phyloP scores from a whole-genome alignment of 1,140 invertebrate genomes.

The Drosophila seguyi region DNA sequence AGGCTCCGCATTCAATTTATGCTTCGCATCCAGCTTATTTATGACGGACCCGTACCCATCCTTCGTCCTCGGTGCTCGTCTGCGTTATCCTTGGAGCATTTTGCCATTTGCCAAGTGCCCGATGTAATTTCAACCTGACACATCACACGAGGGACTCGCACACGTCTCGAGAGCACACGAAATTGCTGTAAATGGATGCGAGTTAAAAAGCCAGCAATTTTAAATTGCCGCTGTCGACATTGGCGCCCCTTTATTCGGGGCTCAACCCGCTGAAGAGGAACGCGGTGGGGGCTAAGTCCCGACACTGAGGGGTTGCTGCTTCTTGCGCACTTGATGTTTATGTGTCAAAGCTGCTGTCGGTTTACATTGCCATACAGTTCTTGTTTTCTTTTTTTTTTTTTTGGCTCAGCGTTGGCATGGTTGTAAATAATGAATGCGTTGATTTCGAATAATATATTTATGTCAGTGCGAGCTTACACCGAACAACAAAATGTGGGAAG shows the following conservation, averaged over 20 bases:
- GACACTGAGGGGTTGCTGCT: slow-evolving; percentile 14
- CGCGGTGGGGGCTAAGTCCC: background rate
- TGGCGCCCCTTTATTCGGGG: slow-evolving; percentile 46
- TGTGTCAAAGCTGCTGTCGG: slow-evolving; percentile 75
- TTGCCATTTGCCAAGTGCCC: slow-evolving; percentile 68
- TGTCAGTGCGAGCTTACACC: slow-evolving; percentile 53
- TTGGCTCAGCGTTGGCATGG: slow-evolving; percentile 41
- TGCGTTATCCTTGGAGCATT: slow-evolving; percentile 62
- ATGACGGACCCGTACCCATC: slow-evolving; percentile 28
- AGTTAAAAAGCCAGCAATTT: slow-evolving; percentile 84
- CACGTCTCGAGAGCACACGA: slow-evolving; percentile 60
- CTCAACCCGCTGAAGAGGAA: background rate
- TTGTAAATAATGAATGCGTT: slow-evolving; percentile 81
- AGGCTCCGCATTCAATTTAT: slow-evolving; percentile 67
- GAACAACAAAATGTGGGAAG: slow-evolving; percentile 31
- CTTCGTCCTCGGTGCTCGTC: slow-evolving; percentile 8
- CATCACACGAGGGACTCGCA: slow-evolving; percentile 63
- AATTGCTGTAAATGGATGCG: slow-evolving; percentile 84
- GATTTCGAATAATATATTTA: slow-evolving; percentile 81
- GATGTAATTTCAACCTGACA: slow-evolving; percentile 83
- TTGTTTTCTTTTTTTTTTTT: slow-evolving; percentile 31
- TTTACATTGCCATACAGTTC: slow-evolving; percentile 59
- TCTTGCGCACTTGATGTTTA: slow-evolving; percentile 79
- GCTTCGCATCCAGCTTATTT: slow-evolving; percentile 59
- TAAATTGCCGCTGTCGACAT: slow-evolving; percentile 78